Percentiles rank a stretch among this genome's conserved stretches.
Conservation (phyloP, 2,797 vertebrate genomes). For the Argyrosomus regius region DNA sequence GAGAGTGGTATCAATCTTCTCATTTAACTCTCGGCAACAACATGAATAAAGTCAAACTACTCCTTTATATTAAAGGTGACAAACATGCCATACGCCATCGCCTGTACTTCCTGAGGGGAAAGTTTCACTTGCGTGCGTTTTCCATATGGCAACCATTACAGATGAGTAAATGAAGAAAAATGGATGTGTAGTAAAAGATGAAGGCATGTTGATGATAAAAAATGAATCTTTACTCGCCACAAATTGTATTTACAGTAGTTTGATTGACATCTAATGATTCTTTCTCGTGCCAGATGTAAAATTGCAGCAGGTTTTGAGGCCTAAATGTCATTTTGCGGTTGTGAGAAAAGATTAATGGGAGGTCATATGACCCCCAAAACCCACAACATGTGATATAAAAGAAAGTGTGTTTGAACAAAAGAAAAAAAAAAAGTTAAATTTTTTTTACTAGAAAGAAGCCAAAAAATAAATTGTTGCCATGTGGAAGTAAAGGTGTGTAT, state of each 20-base stretch:
- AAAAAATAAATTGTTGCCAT: conserved; percentile 38
- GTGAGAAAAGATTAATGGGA: conserved; percentile 24
- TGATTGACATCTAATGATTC: conserved; percentile 60
- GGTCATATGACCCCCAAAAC: conserved; percentile 14
- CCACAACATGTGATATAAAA: conserved; percentile 22
- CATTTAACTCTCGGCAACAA: background rate
- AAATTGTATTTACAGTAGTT: conserved; percentile 59
- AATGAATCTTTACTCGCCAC: conserved; percentile 38
- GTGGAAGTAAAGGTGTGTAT: conserved; percentile 30
- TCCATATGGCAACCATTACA: conserved; percentile 51
- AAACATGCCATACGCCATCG: background rate
- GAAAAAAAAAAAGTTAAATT: background rate
- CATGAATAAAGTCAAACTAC: background rate
- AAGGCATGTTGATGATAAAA: conserved; percentile 48
- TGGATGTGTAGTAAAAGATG: conserved; percentile 43
- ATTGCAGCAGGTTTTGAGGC: conserved; percentile 15
- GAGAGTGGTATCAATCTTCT: background rate
- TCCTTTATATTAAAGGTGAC: background rate
- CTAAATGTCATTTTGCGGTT: conserved; percentile 23
- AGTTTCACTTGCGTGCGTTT: conserved; percentile 20
- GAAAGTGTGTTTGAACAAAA: conserved; percentile 13
- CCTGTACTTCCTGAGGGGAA: conserved; percentile 18
- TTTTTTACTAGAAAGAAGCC: background rate
- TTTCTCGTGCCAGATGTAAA: conserved; percentile 36
- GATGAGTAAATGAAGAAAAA: conserved; percentile 43